phyloP scores from a whole-genome alignment of 2,113 vertebrate genomes.

The Hemiscyllium ocellatum region DNA sequence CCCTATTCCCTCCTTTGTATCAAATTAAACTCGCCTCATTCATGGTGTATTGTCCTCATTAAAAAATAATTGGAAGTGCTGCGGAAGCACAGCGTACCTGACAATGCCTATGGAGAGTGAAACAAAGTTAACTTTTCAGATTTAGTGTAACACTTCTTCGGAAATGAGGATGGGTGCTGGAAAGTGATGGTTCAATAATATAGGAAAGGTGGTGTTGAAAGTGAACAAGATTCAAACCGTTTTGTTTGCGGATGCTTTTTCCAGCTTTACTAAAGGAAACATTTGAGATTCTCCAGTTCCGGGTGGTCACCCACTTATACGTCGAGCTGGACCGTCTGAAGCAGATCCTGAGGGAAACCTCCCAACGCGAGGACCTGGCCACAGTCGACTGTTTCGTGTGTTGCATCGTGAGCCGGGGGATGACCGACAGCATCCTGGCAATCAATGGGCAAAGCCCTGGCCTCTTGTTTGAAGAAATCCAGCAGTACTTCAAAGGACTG shows the following conservation, averaged over 20 bases:
- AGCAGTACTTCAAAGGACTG: slow-evolving; percentile 60
- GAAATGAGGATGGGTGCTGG: no score
- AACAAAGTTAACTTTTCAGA: no score
- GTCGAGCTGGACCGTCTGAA: slow-evolving; percentile 42
- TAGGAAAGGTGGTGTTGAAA: no score
- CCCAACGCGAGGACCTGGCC: slow-evolving; percentile 49
- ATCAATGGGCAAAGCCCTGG: slow-evolving; percentile 52
- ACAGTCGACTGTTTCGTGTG: slow-evolving; percentile 67
- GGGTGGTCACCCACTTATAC: slow-evolving; percentile 48
- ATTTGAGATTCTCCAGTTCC: slow-evolving; percentile 67
- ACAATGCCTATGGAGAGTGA: no score
- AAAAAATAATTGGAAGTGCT: no score
- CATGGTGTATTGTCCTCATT: not conserved
- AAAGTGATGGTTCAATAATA: no score
- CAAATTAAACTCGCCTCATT: not conserved
- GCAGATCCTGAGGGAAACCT: slow-evolving; percentile 46
- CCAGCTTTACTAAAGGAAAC: slow-evolving; percentile 61
- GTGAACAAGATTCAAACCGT: not conserved
- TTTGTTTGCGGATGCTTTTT: slow-evolving; percentile 41
- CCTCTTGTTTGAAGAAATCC: slow-evolving; percentile 58
- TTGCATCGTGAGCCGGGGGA: slow-evolving; percentile 73
- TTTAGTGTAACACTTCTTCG: no score
- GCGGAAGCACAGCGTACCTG: no score
- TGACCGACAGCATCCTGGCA: slow-evolving; percentile 57
- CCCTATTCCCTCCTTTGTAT: not conserved